Percentiles rank a stretch among this genome's conserved stretches.
Conservation (phyloP, 1,140 invertebrate species). For the Diachasma alloeum region DNA sequence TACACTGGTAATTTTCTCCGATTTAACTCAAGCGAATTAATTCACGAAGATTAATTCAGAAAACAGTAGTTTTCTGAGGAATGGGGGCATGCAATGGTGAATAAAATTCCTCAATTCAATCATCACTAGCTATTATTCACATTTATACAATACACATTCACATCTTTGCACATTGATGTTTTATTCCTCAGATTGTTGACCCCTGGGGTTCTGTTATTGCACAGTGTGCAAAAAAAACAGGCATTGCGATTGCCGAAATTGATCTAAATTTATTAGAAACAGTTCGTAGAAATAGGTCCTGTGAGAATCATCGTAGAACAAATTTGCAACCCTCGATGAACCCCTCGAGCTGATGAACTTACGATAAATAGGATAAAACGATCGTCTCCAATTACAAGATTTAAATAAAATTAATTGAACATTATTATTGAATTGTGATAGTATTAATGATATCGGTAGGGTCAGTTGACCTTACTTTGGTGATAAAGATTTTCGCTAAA, state of each 20-base stretch:
- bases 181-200: not conserved
- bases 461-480: constrained; percentile 53
- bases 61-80: not conserved
- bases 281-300: not conserved
- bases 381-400: not conserved
- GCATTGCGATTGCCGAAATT: not conserved
- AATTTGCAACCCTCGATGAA: not conserved
- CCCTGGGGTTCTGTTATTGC: no score
- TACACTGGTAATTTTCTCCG: no score
- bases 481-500: constrained; percentile 54
- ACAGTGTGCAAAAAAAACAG: not conserved
- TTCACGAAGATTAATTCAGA: not conserved
- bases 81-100: not conserved
- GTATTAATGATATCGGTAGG: not conserved
- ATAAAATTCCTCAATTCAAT: not conserved
- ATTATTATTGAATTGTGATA: not conserved
- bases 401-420: not conserved
- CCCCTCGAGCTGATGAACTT: not conserved
- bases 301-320: not conserved
- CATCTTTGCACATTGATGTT: not conserved
- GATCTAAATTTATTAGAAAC: not conserved
- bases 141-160: not conserved
- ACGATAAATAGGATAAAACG: not conserved
- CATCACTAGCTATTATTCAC: not conserved
- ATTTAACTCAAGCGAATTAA: no score